These are phyloP conservation scores for Pheosia gnoma DNA, from an alignment of 2,888 invertebrate species.

Conservation along the genomic window DNA sequence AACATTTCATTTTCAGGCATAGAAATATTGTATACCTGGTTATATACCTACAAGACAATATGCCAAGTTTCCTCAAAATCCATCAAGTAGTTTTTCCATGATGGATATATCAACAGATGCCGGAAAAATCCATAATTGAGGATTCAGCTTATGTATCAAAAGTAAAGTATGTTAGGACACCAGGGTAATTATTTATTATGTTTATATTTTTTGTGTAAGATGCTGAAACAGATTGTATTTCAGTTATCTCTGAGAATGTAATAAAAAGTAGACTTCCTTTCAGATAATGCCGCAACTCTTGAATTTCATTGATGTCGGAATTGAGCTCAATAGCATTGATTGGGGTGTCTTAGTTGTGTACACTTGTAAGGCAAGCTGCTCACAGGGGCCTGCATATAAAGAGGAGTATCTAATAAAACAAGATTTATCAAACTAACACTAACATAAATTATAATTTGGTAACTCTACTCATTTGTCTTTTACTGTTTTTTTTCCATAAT, in stretches of 20 bases:
- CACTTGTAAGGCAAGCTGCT: conserved; percentile 93
- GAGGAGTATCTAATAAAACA: conserved; percentile 94
- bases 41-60: too few relatives aligned
- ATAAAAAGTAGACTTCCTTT: conserved; percentile 30
- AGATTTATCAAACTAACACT: conserved; percentile 84
- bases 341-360: conserved; percentile 96
- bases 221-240: too few relatives aligned
- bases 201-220: too few relatives aligned
- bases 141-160: too few relatives aligned
- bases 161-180: too few relatives aligned
- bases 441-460: conserved; percentile 20
- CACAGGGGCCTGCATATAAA: conserved; percentile 86
- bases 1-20: too few relatives aligned
- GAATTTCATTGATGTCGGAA: conserved; percentile 87
- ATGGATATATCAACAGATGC: too few relatives aligned
- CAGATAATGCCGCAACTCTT: conserved; percentile 94
- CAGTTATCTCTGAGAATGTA: neutral
- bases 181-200: too few relatives aligned
- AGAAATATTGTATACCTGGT: too few relatives aligned
- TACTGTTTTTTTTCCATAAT: conserved; percentile 70
- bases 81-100: too few relatives aligned
- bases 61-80: too few relatives aligned
- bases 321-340: conserved; percentile 87
- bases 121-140: too few relatives aligned
- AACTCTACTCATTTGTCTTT: conserved; percentile 42